Percentiles rank a stretch among this genome's conserved stretches.
Conservation (phyloP, 1,140 invertebrate species). For the Procambarus virginalis region DNA sequence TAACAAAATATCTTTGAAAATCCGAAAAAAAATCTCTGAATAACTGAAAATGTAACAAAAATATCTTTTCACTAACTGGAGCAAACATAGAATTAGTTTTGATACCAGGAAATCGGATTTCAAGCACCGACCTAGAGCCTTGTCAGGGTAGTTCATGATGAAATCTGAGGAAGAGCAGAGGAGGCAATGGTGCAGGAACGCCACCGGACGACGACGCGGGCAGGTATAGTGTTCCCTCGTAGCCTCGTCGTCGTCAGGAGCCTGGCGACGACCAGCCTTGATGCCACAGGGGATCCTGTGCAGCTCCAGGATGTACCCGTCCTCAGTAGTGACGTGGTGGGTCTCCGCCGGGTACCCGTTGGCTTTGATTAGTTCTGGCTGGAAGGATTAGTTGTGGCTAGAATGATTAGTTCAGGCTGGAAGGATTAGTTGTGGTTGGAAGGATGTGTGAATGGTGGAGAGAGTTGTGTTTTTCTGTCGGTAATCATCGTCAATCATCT, state of each 20-base stretch:
- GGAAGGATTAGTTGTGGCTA: neutral
- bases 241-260: neutral
- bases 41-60: too few species aligned
- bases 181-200: conserved; percentile 85
- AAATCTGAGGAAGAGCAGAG: conserved; percentile 85
- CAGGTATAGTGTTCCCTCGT: too few species aligned
- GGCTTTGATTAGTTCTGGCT: conserved; percentile 57
- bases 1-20: too few species aligned
- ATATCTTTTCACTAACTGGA: too few species aligned
- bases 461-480: too few species aligned
- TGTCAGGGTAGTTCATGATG: conserved; percentile 80
- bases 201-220: conserved; percentile 72
- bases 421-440: too few species aligned
- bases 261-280: neutral
- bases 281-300: conserved; percentile 25
- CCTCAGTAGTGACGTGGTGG: conserved; percentile 59
- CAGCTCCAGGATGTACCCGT: conserved; percentile 36
- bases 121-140: conserved; percentile 78
- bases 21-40: too few species aligned
- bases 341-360: conserved; percentile 60
- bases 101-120: too few species aligned
- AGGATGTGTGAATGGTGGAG: too few species aligned
- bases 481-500: too few species aligned
- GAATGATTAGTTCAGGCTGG: too few species aligned
- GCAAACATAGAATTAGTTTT: too few species aligned